These are phyloP conservation scores for Ericerus pela DNA, from an alignment of 1,140 invertebrate species.

Conservation along the genomic window DNA sequence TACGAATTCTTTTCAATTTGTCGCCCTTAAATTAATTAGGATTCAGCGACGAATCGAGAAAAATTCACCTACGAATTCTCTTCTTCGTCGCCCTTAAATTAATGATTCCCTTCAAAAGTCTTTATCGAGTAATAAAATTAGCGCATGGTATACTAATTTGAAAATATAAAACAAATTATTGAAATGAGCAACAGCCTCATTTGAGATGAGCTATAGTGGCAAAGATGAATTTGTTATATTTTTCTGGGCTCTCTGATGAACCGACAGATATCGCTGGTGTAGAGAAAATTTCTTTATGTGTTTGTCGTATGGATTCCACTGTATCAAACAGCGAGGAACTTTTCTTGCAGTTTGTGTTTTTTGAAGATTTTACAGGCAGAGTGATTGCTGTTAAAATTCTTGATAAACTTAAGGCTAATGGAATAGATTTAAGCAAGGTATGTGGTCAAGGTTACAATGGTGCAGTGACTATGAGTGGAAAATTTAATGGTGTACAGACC, in stretches of 20 bases:
- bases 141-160: not conserved
- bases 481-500: slow-evolving; percentile 23
- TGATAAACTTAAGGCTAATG: slow-evolving; percentile 15
- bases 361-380: slow-evolving; percentile 22
- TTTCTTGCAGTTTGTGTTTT: slow-evolving; percentile 23
- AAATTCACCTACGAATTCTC: too few relatives aligned
- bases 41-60: too few relatives aligned
- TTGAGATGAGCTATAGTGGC: not conserved
- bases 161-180: slow-evolving; percentile 7
- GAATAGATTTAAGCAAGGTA: slow-evolving; percentile 21
- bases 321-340: slow-evolving; percentile 11
- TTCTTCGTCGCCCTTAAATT: slow-evolving; percentile 18
- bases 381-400: slow-evolving; percentile 21
- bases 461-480: slow-evolving; percentile 23
- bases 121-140: slow-evolving; percentile 2
- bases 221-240: not conserved
- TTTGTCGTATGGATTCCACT: not conserved
- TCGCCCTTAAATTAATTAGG: too few relatives aligned
- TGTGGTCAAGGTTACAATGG: slow-evolving; percentile 27
- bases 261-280: slow-evolving; percentile 8
- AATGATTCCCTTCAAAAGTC: slow-evolving; percentile 16
- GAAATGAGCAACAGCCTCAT: not conserved
- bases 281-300: slow-evolving; percentile 9
- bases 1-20: too few relatives aligned
- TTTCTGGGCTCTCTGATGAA: slow-evolving; percentile 2